phyloP scores from a whole-genome alignment of 2,113 vertebrate genomes.

The Callopanchax toddi region DNA sequence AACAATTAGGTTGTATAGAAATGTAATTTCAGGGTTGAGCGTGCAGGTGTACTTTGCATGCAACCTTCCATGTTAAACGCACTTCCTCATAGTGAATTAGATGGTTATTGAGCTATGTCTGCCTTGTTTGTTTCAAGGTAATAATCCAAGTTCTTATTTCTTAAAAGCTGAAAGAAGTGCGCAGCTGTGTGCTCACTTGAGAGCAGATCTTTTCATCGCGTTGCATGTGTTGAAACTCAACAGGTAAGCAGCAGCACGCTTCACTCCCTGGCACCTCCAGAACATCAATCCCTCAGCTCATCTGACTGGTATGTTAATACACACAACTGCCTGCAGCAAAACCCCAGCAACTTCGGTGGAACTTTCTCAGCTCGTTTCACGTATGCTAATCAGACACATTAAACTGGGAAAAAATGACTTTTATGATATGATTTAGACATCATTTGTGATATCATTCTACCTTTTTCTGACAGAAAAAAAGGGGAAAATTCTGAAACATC shows the following conservation, averaged over 20 bases:
- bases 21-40: slow-evolving; percentile 28
- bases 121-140: slow-evolving; percentile 38
- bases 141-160: slow-evolving; percentile 12
- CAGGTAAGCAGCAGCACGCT: slow-evolving; percentile 49
- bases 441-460: slow-evolving; percentile 33
- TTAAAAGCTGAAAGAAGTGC: slow-evolving; percentile 35
- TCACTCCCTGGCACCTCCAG: slow-evolving; percentile 47
- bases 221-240: slow-evolving; percentile 39
- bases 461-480: slow-evolving; percentile 19
- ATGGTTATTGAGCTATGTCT: slow-evolving; percentile 30
- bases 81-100: slow-evolving; percentile 19
- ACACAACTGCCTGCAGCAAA: slow-evolving; percentile 47
- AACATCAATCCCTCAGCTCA: slow-evolving; percentile 39
- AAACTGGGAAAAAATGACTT: slow-evolving; percentile 16
- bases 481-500: slow-evolving; percentile 5
- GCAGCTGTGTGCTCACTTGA: slow-evolving; percentile 45
- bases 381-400: slow-evolving; percentile 50
- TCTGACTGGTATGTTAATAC: slow-evolving; percentile 50
- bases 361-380: slow-evolving; percentile 43
- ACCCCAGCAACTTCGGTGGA: slow-evolving; percentile 51
- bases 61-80: slow-evolving; percentile 21
- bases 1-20: slow-evolving; percentile 29
- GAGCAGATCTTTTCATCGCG: slow-evolving; percentile 28
- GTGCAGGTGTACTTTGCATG: slow-evolving; percentile 25
- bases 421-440: slow-evolving; percentile 34